A percentile compares a stretch with the other conserved stretches of the same genome.
phyloP scores from a whole-genome alignment of 64 coral and sea anemone species.

The Porites australiensis region DNA sequence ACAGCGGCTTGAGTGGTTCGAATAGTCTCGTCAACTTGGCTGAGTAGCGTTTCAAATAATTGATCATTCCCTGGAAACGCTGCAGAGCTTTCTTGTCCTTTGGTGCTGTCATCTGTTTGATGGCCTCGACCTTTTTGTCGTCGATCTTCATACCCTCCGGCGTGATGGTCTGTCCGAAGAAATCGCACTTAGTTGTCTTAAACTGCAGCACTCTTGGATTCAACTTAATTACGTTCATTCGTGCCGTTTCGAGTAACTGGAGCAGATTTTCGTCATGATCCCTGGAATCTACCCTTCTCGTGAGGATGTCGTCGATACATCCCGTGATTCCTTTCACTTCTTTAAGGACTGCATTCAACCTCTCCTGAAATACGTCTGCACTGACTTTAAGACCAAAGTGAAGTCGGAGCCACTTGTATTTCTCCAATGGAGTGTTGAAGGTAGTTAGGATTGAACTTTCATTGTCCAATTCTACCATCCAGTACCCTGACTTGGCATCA shows the following conservation, averaged over 20 bases:
- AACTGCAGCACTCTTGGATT: constrained; percentile 41
- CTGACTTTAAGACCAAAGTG: constrained; percentile 52
- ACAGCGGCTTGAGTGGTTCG: background rate
- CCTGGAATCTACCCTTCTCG: constrained; percentile 9
- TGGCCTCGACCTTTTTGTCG: constrained; percentile 5
- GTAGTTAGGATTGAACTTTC: constrained; percentile 16
- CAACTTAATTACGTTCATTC: constrained; percentile 44
- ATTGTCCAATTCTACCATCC: constrained; percentile 16
- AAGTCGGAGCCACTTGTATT: constrained; percentile 50
- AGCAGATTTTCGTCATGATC: constrained; percentile 46
- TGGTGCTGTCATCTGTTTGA: background rate
- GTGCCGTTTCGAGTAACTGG: constrained; percentile 12
- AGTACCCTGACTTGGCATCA: constrained; percentile 1
- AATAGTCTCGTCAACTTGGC: background rate
- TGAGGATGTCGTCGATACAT: constrained; percentile 51
- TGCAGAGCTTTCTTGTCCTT: background rate
- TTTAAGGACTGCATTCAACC: constrained; percentile 44
- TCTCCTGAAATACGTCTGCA: constrained; percentile 54
- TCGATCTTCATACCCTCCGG: constrained; percentile 3
- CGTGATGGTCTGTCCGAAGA: constrained; percentile 18
- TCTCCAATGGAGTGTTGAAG: constrained; percentile 63
- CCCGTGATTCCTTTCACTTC: constrained; percentile 31
- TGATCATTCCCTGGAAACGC: background rate
- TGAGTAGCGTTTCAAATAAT: background rate
- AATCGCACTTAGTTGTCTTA: background rate